These are phyloP conservation scores for Myzus persicae DNA, from an alignment of 1,140 invertebrate species.

Conservation along the genomic window DNA sequence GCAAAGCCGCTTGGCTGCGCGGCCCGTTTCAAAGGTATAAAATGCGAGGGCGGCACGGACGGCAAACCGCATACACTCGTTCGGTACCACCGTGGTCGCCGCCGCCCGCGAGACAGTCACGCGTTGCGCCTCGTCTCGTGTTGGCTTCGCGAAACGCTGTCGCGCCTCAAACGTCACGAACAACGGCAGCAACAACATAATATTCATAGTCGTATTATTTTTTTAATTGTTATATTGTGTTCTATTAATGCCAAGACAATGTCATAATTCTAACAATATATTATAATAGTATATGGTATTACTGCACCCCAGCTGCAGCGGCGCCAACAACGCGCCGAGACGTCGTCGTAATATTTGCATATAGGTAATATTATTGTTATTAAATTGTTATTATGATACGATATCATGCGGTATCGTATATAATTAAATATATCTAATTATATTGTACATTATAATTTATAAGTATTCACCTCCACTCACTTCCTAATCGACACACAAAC, in stretches of 20 bases:
- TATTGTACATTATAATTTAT: background rate
- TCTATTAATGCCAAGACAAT: background rate
- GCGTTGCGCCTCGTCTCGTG: constrained; percentile 3
- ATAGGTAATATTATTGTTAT: constrained; percentile 8
- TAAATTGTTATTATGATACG: background rate
- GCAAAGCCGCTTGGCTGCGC: background rate
- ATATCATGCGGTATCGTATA: background rate
- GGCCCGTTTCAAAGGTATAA: background rate
- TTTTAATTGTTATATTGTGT: background rate
- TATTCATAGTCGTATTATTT: background rate
- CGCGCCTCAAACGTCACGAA: background rate
- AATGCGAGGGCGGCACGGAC: background rate
- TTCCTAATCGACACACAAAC: too few relatives aligned
- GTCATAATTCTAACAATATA: background rate
- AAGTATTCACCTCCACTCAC: background rate
- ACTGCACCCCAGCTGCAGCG: background rate
- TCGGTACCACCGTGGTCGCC: background rate
- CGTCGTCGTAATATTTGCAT: background rate
- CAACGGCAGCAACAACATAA: background rate
- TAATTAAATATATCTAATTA: background rate
- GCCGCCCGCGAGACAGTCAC: background rate
- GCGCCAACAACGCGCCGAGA: background rate
- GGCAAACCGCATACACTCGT: background rate
- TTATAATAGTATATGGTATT: background rate
- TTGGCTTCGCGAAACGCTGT: background rate